A percentile compares a stretch with the other conserved stretches of the same genome.
Conservation (phyloP, 1,140 invertebrate species). For the Sitobion miscanthi region DNA sequence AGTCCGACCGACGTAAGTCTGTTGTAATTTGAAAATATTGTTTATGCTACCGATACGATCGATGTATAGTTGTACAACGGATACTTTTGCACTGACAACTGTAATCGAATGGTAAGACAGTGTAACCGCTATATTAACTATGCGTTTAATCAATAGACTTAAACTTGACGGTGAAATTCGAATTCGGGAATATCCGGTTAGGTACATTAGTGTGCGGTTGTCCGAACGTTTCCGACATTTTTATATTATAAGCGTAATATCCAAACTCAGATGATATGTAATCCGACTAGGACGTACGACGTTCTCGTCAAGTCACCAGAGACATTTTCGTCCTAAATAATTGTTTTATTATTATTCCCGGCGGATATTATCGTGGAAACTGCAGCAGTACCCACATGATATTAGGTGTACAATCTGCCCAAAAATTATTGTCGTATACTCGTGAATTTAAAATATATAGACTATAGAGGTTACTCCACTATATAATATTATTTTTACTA, state of each 20-base stretch:
- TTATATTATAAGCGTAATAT: background rate
- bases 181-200: background rate
- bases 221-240: background rate
- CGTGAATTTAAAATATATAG: no score
- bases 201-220: background rate
- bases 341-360: background rate
- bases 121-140: background rate
- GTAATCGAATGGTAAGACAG: background rate
- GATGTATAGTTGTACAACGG: no score
- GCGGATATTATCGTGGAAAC: background rate
- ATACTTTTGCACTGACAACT: background rate
- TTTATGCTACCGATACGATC: background rate
- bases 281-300: background rate
- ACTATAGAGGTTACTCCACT: no score
- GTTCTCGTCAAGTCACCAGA: background rate
- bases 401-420: no score
- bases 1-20: background rate
- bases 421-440: no score
- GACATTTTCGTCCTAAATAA: background rate
- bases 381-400: background rate
- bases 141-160: background rate
- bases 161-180: background rate
- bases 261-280: background rate
- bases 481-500: no score
- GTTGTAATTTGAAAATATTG: background rate